phyloP scores from a whole-genome alignment of 2,888 invertebrate species.

The Stratiomys singularior region DNA sequence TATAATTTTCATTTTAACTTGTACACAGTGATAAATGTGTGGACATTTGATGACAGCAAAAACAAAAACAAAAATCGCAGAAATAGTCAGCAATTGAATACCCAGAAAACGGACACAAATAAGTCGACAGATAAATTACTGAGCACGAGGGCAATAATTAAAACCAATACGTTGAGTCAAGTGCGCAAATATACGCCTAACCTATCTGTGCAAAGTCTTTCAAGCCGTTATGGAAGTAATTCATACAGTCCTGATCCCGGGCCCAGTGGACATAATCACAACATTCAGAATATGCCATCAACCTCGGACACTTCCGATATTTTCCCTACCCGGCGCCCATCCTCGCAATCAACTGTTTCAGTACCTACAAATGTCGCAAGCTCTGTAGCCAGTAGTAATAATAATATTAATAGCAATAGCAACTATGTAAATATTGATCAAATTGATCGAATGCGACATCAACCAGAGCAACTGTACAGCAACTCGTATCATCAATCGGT shows the following conservation, averaged over 20 bases:
- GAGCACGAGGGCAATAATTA: constrained; percentile 74
- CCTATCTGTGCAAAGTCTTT: constrained; percentile 64
- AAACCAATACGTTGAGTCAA: constrained; percentile 77
- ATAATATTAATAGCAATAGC: constrained; percentile 56
- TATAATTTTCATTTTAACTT: not conserved
- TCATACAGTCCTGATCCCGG: constrained; percentile 58
- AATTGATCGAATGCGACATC: constrained; percentile 67
- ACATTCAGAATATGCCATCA: constrained; percentile 40
- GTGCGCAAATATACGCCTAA: constrained; percentile 85
- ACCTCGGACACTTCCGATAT: constrained; percentile 47
- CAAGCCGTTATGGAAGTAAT: constrained; percentile 62
- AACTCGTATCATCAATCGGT: constrained; percentile 54
- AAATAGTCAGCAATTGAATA: constrained; percentile 55
- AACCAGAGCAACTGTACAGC: constrained; percentile 62
- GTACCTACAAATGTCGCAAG: constrained; percentile 33
- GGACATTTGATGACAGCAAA: constrained; percentile 78
- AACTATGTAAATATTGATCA: constrained; percentile 71
- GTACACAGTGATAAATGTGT: constrained; percentile 81
- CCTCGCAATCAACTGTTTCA: constrained; percentile 53
- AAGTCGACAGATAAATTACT: constrained; percentile 73
- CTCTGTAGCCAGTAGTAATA: constrained; percentile 34
- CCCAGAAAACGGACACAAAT: constrained; percentile 47
- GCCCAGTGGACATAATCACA: constrained; percentile 53
- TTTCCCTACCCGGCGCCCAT: constrained; percentile 54
- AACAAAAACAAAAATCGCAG: constrained; percentile 56